These are phyloP conservation scores for Tringa solitaria DNA, from an alignment of 2,113 vertebrate species.

Conservation along the genomic window DNA sequence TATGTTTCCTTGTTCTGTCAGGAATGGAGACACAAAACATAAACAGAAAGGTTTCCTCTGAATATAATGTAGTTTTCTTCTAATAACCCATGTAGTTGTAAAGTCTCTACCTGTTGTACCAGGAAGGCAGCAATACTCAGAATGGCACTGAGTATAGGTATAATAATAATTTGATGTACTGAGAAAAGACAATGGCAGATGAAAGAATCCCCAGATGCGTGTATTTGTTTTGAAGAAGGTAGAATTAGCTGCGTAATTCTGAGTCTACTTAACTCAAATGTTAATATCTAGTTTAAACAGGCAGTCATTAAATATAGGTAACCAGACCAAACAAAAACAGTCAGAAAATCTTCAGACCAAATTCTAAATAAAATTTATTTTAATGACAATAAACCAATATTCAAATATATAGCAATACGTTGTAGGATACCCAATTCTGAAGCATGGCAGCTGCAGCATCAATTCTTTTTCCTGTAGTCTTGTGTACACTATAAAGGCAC, in stretches of 20 bases:
- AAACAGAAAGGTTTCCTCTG: background rate
- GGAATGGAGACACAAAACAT: background rate
- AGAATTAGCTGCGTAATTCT: conserved; percentile 23
- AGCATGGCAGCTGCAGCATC: background rate
- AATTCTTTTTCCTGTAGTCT: background rate
- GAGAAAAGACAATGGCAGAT: background rate
- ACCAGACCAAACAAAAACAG: background rate
- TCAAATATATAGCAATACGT: background rate
- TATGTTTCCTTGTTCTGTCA: background rate
- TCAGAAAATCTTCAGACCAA: background rate
- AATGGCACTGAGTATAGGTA: background rate
- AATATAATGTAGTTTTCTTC: background rate
- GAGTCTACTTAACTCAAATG: background rate
- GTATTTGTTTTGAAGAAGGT: background rate
- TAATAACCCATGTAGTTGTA: background rate
- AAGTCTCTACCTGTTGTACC: background rate
- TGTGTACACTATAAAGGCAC: background rate
- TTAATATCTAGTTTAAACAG: background rate
- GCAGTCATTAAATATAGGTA: background rate
- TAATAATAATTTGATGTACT: background rate
- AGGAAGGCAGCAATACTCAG: background rate
- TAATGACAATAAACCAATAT: background rate
- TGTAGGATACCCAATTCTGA: background rate
- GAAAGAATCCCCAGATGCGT: background rate
- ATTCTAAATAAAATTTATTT: background rate